Base-by-base conservation (phyloP, 2,113 vertebrate genomes). In the Hemichromis elongatus region DNA sequence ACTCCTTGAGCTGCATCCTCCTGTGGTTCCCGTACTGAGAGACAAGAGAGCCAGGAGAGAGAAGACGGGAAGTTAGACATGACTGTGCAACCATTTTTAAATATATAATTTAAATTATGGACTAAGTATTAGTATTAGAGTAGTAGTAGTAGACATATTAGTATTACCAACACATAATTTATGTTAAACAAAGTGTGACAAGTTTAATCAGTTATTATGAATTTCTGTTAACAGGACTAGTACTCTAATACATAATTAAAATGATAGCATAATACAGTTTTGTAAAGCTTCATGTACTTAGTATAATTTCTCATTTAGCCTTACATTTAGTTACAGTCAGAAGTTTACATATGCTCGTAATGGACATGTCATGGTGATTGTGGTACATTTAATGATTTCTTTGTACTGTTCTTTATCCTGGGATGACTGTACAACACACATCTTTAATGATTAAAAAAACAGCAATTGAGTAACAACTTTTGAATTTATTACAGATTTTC, bases 1-100 rank as follows among this genome's bases (percentile, higher is more conserved):
- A 70, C 40, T 45, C 40, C 18, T 47, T 10, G 24, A 26, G 21
- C 21, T 47, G 66, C 21, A 3, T 26, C 40, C 40, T 45, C 37
- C 66, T 47, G 21, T 47, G 0, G 66, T 73, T 26, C 4, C 40
- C 28, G 66, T 73, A 45, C 66, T 73, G 40, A 73, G 66, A 73
- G 24, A 40, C 0, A 47, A 18, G 0, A 70, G 21, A 18, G 42
- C 4, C 16, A 33, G 40, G 45, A 45, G 66, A 70, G 5, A 42
- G 37, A 68, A 68, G n/a, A 42, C 35, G 3, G n/a, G 40, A 70
- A 18, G 66, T 70, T 26, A 42, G 63, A 26, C 9, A 16, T 16
- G 21, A 16, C 37, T 45, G 63, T 42, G 37, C n/a, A 68, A 24
- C 63, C 37, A 24, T 16, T 68, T 9, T 68, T 42, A 40, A 42